phyloP scores from a whole-genome alignment of 2,797 vertebrate genomes.

The Percopsis omiscomaycus region DNA sequence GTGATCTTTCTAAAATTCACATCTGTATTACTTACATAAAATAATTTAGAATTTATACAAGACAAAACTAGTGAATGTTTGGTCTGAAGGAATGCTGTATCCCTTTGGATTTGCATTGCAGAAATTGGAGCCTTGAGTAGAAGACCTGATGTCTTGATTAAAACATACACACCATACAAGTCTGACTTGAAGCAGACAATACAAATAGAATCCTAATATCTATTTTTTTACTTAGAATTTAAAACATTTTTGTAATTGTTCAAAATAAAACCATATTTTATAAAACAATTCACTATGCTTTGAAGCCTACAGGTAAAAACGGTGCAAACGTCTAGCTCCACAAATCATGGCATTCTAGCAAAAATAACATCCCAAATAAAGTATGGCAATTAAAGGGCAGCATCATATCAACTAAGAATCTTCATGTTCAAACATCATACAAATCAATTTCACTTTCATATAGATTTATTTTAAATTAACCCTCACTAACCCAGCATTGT shows the following conservation, averaged over 20 bases:
- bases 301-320: not conserved
- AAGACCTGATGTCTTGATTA: too few relatives aligned
- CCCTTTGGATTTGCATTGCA: not conserved
- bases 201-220: too few relatives aligned
- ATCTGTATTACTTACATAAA: not conserved
- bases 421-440: too few relatives aligned
- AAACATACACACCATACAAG: too few relatives aligned
- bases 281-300: not conserved
- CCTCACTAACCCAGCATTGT: too few relatives aligned
- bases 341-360: not conserved
- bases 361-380: not conserved
- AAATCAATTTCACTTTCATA: too few relatives aligned
- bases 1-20: not conserved
- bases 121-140: not conserved
- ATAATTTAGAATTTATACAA: not conserved
- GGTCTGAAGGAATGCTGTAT: not conserved
- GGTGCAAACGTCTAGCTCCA: not conserved
- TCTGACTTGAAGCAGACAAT: too few relatives aligned
- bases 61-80: conserved; percentile 31
- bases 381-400: not conserved
- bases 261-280: not conserved
- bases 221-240: too few relatives aligned
- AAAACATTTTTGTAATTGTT: too few relatives aligned
- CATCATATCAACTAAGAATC: too few relatives aligned
- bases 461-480: too few relatives aligned